Percentiles rank a stretch among this genome's conserved stretches.
phyloP scores from a whole-genome alignment of 2,888 invertebrate genomes.

The Bursaphelenchus okinawaensis region DNA sequence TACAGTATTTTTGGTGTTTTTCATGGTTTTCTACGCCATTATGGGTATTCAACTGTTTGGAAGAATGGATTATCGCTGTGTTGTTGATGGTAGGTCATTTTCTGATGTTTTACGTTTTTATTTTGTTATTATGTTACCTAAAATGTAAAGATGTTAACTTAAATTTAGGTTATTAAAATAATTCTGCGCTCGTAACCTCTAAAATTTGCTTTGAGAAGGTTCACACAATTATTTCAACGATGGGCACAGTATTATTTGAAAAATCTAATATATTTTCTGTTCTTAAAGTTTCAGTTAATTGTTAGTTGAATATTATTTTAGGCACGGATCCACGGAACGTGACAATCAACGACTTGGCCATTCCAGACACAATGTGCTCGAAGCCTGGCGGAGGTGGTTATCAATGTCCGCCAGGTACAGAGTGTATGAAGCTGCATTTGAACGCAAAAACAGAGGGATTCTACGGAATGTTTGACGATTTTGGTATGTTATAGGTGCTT shows the following conservation, averaged over 20 bases:
- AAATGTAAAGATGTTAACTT: no score
- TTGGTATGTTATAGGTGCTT: constrained; percentile 69
- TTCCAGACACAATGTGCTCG: constrained; percentile 91
- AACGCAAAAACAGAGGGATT: constrained; percentile 85
- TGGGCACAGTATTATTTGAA: no score
- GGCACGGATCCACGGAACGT: constrained; percentile 63
- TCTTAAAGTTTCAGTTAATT: constrained; percentile 4
- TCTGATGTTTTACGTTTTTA: no score
- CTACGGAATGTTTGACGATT: constrained; percentile 89
- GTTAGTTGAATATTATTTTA: constrained; percentile 13
- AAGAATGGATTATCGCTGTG: constrained; percentile 92
- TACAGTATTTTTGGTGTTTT: constrained; percentile 95
- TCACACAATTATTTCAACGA: no score
- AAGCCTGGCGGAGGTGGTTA: constrained; percentile 68
- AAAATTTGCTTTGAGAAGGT: no score
- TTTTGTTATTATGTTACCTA: no score
- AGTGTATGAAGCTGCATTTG: constrained; percentile 85
- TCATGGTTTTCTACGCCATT: constrained; percentile 96
- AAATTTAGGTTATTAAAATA: no score
- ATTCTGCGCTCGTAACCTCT: no score
- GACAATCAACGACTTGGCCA: constrained; percentile 87
- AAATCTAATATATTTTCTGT: no score
- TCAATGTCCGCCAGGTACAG: constrained; percentile 90
- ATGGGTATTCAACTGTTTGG: constrained; percentile 99
- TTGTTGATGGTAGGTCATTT: constrained; percentile 66